Evolutionary conservation across 53 echinoderm and acorn worm genomes (phyloP), one percentile per base, ranked within the genome.

Genomic region (Paelopatides confundens): DNA sequence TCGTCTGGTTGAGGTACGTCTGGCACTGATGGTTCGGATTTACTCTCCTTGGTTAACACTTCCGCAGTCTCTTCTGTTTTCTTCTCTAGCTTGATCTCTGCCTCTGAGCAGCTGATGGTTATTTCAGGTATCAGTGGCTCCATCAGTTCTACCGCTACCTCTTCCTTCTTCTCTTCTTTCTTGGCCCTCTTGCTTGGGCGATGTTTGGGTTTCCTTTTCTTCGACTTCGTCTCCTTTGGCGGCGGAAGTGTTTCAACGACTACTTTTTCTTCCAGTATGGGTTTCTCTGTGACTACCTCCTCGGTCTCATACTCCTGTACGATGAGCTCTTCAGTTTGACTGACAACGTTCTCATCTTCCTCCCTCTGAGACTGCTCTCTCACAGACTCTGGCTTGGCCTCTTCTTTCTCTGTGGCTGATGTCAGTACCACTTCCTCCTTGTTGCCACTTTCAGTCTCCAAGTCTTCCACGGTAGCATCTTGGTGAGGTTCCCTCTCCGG

Each of bases 91-190:
- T 37, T 76, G 47, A 38, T 76, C 9, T 76, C 65, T 23, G 39
- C 21, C 37, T 65, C 84, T 14, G 65, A 29, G n/a, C n/a, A n/a
- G 84, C 63, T 83, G 18, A 40, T 32, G 13, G 65, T 83, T 35
- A 53, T 81, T 81, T 81, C 81, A 31, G 58, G 81, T 34, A 74
- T 46, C 14, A 74, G 17, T 27, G 79, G 79, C 12, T 48, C 79
- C 10, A 21, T 14, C 21, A 37, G 18, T 87, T 87, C 34, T 91
- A 69, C 17, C 69, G 86, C 43, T 91, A 69, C 36, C 87, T 87
- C 67, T 69, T 82, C 69, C 85, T 87, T 62, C 68, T 90, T 31
- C 47, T 86, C 29, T 14, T 86, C 82, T 39, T 21, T 58, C 40
- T 46, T 46, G 24, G 21, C 5, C 14, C 46, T 15, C 5, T 74